These are phyloP conservation scores for Hydroisotoma schaefferi DNA, from an alignment of 2,888 invertebrate genomes.

Conservation along the genomic window DNA sequence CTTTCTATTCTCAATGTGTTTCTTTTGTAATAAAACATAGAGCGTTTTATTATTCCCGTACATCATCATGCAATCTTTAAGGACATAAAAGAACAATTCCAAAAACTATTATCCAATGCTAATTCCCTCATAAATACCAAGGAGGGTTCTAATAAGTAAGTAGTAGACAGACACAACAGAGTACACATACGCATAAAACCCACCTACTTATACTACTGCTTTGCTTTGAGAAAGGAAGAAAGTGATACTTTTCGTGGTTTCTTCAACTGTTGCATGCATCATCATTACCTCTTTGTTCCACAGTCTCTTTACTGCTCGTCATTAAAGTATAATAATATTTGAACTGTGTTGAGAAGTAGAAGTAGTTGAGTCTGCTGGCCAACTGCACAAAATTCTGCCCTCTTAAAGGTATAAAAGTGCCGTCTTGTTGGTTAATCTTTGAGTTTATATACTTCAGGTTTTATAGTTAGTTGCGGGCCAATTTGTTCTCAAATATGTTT, in stretches of 20 bases:
- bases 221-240: no score
- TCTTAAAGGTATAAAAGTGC: no score
- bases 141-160: no score
- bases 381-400: no score
- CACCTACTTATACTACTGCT: no score
- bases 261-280: not conserved
- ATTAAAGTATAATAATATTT: not conserved
- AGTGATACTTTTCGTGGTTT: no score
- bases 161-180: no score
- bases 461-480: conserved; percentile 9
- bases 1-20: not conserved
- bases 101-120: conserved; percentile 9
- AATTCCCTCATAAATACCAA: conserved; percentile 12
- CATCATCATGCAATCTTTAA: not conserved
- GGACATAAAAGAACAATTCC: not conserved
- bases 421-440: not conserved
- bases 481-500: conserved; percentile 10
- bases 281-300: not conserved
- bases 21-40: not conserved
- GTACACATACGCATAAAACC: no score
- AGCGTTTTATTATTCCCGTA: not conserved
- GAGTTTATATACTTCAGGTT: not conserved
- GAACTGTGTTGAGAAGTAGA: no score
- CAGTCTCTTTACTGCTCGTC: no score
- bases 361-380: no score